Percentiles rank a stretch among this genome's conserved stretches.
Conservation (phyloP, 2,113 vertebrate species). For the Tretioscincus oriximinensis region DNA sequence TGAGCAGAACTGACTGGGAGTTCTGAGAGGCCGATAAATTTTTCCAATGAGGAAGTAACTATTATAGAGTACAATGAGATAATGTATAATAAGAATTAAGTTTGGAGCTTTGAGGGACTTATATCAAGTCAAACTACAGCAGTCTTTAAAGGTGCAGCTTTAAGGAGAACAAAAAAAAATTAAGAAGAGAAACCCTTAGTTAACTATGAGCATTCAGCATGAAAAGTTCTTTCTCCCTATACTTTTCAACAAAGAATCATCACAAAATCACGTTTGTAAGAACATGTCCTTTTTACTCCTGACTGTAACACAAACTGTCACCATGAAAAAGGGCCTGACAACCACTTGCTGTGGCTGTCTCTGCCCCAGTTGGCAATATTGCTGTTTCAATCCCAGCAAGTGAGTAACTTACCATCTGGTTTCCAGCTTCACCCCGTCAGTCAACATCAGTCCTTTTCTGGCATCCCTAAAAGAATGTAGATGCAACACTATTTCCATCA, state of each 20-base stretch:
- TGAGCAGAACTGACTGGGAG: conserved; percentile 14
- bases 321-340: background rate
- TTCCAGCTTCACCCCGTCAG: conserved; percentile 11
- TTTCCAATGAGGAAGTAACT: conserved; percentile 15
- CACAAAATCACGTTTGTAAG: conserved; percentile 21
- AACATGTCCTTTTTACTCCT: background rate
- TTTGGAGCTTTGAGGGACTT: background rate
- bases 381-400: conserved; percentile 7
- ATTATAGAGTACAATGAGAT: conserved; percentile 1
- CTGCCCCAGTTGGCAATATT: background rate
- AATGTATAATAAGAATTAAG: conserved; percentile 9
- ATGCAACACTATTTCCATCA: conserved; percentile 3
- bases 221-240: background rate
- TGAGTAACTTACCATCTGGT: background rate
- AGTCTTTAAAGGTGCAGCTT: background rate
- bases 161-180: conserved; percentile 2
- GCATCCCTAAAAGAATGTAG: background rate
- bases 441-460: background rate
- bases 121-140: background rate
- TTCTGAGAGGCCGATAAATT: conserved; percentile 2
- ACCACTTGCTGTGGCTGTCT: background rate
- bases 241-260: background rate
- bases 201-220: conserved; percentile 19
- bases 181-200: conserved; percentile 12
- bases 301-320: conserved; percentile 21